These are phyloP conservation scores for Cryptocephalus moraei DNA, from an alignment of 2,888 invertebrate genomes.

Conservation along the genomic window DNA sequence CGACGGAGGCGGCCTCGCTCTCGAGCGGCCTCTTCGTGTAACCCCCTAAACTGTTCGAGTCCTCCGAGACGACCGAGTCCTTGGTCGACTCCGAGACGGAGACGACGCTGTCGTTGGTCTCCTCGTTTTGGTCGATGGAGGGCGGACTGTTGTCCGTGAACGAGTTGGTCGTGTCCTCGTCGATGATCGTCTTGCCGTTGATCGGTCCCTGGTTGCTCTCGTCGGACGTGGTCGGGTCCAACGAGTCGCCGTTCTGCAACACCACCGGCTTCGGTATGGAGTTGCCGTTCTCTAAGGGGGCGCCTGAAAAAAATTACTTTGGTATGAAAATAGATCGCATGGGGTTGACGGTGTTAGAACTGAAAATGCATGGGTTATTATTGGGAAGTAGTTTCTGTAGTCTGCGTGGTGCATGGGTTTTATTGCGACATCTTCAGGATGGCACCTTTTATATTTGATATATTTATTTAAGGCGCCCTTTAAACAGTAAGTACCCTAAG, in stretches of 20 bases:
- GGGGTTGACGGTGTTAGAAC: no score
- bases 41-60: slow-evolving; percentile 22
- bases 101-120: slow-evolving; percentile 44
- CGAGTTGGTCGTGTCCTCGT: slow-evolving; percentile 63
- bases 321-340: no score
- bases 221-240: slow-evolving; percentile 47
- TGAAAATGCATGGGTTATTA: no score
- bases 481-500: no score
- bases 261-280: slow-evolving; percentile 28
- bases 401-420: no score
- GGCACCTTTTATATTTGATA: no score
- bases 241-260: slow-evolving; percentile 40
- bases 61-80: slow-evolving; percentile 21
- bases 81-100: slow-evolving; percentile 25
- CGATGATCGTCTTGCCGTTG: slow-evolving; percentile 39
- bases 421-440: no score
- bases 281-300: slow-evolving; percentile 35
- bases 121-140: slow-evolving; percentile 39
- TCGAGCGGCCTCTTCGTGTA: slow-evolving; percentile 31
- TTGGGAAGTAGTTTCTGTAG: no score
- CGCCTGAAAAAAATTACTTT: slow-evolving; percentile 21
- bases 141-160: slow-evolving; percentile 67
- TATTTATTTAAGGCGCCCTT: no score
- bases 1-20: slow-evolving; percentile 36
- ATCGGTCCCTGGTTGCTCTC: slow-evolving; percentile 64